Conservation (phyloP, 2,113 vertebrate genomes). For the Reinhardtius hippoglossoides region DNA sequence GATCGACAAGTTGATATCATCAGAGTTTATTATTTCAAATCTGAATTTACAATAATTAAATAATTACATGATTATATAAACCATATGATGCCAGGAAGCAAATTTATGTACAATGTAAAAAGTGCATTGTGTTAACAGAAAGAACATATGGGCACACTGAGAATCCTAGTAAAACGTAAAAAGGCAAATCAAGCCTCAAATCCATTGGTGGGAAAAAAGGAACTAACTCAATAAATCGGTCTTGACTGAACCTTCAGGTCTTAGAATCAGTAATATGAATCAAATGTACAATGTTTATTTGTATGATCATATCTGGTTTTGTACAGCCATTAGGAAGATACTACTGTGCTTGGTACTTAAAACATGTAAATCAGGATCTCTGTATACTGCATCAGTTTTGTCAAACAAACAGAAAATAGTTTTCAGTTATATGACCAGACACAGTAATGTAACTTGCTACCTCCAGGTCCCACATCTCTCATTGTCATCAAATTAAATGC, state of each 20-base stretch:
- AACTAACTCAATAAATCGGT: neutral
- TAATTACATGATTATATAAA: conserved; percentile 70
- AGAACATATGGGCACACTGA: conserved; percentile 38
- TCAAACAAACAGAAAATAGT: conserved; percentile 13
- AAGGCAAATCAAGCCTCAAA: conserved; percentile 21
- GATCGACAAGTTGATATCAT: conserved; percentile 23
- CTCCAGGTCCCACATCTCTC: conserved; percentile 18
- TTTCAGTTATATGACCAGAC: conserved; percentile 5
- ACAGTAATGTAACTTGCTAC: conserved; percentile 8
- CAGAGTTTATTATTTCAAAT: conserved; percentile 75
- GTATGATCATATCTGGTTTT: conserved; percentile 45
- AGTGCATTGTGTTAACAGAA: conserved; percentile 77
- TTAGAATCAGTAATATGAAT: conserved; percentile 27
- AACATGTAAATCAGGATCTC: conserved; percentile 24
- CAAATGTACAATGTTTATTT: conserved; percentile 61
- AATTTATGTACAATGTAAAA: conserved; percentile 73
- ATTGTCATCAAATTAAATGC: conserved; percentile 32
- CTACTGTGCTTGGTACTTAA: conserved; percentile 47
- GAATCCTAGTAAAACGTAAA: conserved; percentile 16
- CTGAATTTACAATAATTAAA: conserved; percentile 76
- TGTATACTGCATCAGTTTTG: conserved; percentile 38
- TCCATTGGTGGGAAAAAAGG: conserved; percentile 23
- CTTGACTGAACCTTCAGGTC: conserved; percentile 15
- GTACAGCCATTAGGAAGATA: conserved; percentile 51
- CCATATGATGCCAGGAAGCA: conserved; percentile 63